Evolutionary conservation across 1,140 invertebrate species (phyloP), one percentile per base, ranked within the genome.

Genomic region (Arctopsyche grandis): DNA sequence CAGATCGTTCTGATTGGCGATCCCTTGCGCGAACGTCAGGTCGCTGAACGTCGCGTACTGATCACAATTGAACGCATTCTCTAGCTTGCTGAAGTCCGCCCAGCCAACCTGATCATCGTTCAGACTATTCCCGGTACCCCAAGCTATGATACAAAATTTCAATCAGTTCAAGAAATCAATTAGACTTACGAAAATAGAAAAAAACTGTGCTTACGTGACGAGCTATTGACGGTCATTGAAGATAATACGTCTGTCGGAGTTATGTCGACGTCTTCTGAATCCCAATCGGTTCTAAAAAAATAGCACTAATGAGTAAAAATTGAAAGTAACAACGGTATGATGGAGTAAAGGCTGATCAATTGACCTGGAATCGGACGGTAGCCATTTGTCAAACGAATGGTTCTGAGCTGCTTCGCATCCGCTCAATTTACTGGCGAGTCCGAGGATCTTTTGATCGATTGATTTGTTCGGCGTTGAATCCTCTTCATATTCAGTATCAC

Each of bases 41-140:
- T 71, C 69, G 19, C 26, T n/a, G 19, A 71, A 71, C 10, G 44
- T 71, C 7, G 12, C 5, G 16, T 46, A 46, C 5, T 1, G 44
- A 46, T 71, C 38, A 16, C 29, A 71, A 4, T 46, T 46, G 16
- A 71, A 46, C 5, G 69, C 43, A 52, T 75, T 77, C 58, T 78
- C 71, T 21, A 80, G 70, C 38, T 77, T 77, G 16, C 76, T 79
- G 60, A 82, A 82, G 60, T 82, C 79, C 12, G 81, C 81, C 81
- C 81, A 82, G 10, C 75, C 81, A n/a, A 19, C 71, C 46, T 80
- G 78, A 7, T 82, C 73, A 60, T 79, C 63, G 16, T 56, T 12
- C 16, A 80, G 22, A 46, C 71, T 76, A 24, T 63, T 19, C 12
- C 69, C 69, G 0, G 73, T 71, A 10, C 79, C 79, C 81, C 81